phyloP scores from a whole-genome alignment of 2,113 vertebrate genomes.

The Scophthalmus maximus region DNA sequence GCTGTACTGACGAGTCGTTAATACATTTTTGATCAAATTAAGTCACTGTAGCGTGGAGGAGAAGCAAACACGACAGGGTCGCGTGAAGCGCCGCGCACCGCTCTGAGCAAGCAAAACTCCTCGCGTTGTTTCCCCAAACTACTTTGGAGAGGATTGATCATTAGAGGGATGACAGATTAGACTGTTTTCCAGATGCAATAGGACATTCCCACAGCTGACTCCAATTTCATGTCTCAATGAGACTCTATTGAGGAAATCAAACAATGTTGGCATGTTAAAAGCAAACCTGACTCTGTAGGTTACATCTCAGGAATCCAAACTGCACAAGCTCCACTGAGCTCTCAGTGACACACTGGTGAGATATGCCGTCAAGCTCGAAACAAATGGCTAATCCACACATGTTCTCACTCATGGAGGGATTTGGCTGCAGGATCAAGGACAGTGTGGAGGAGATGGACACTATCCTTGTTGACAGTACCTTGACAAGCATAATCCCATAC shows the following conservation, averaged over 20 bases:
- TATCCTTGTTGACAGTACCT: conserved; percentile 85
- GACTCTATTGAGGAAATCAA: conserved; percentile 74
- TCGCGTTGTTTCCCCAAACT: conserved; percentile 60
- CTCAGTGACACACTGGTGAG: conserved; percentile 62
- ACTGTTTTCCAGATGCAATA: conserved; percentile 56
- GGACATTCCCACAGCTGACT: conserved; percentile 61
- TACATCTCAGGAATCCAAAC: conserved; percentile 62
- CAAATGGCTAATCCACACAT: conserved; percentile 78
- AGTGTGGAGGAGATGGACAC: conserved; percentile 81
- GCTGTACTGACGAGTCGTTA: conserved; percentile 76
- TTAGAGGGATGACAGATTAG: conserved; percentile 67
- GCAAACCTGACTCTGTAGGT: conserved; percentile 65
- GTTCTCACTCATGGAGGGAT: conserved; percentile 80
- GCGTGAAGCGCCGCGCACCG: conserved; percentile 11
- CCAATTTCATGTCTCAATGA: conserved; percentile 75
- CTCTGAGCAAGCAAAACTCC: conserved; percentile 56
- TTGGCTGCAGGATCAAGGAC: conserved; percentile 80
- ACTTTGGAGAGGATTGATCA: conserved; percentile 67
- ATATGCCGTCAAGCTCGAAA: conserved; percentile 64
- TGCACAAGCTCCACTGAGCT: conserved; percentile 42
- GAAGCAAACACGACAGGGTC: conserved; percentile 55
- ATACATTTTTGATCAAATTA: conserved; percentile 82
- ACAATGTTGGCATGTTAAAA: conserved; percentile 60
- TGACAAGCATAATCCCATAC: conserved; percentile 83
- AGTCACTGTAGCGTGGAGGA: conserved; percentile 67